phyloP scores from a whole-genome alignment of 2,797 vertebrate genomes.

The Chiloscyllium punctatum region DNA sequence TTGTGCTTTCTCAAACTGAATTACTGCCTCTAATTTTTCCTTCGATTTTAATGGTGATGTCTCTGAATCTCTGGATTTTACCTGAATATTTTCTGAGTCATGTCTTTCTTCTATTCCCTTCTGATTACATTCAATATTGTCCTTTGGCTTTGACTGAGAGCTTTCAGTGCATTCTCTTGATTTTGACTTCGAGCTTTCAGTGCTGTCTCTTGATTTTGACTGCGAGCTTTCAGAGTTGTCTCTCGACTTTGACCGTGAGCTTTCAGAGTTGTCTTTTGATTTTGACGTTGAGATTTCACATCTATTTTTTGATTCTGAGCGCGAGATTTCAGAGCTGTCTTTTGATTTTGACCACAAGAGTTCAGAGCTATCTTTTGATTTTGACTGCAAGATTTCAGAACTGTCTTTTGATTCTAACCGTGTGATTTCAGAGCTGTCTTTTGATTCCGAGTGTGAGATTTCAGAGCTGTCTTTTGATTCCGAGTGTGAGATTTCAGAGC shows the following conservation, averaged over 20 bases:
- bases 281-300: neutral
- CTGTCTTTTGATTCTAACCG: neutral
- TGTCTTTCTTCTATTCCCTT: neutral
- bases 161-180: neutral
- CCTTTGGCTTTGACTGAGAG: neutral
- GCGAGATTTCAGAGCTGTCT: neutral
- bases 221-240: neutral
- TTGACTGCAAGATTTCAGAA: neutral
- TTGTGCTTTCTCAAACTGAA: neutral
- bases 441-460: neutral
- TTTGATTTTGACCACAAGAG: neutral
- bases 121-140: neutral
- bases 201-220: neutral
- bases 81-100: constrained; percentile 1
- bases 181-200: neutral
- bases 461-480: neutral
- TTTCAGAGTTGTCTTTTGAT: neutral
- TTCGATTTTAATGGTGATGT: neutral
- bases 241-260: neutral
- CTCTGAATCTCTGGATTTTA: neutral
- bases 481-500: neutral
- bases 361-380: neutral
- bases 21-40: neutral
- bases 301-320: neutral
- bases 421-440: neutral